A percentile compares a stretch with the other conserved stretches of the same genome.
Evolutionary conservation across 2,797 vertebrate species (phyloP).

Genomic region (Artibeus jamaicensis): DNA sequence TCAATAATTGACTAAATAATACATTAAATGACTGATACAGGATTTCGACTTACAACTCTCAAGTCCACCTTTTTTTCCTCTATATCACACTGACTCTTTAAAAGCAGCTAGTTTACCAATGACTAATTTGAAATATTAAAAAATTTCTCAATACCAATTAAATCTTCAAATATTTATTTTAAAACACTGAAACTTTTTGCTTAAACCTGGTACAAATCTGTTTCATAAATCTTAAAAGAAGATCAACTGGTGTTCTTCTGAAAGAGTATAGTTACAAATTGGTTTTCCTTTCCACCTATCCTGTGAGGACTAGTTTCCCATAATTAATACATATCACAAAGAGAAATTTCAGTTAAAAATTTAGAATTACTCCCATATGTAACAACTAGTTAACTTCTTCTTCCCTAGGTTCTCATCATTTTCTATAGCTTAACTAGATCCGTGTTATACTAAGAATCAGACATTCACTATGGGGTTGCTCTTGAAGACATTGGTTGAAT

Average conservation of each 20-base stretch:
- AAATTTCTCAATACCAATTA: neutral
- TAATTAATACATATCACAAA: neutral
- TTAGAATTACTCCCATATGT: neutral
- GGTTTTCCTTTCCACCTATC: neutral
- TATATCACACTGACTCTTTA: neutral
- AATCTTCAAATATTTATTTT: slow-evolving; percentile 14
- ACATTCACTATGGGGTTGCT: neutral
- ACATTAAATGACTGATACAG: neutral
- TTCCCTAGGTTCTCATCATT: neutral
- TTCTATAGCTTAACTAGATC: neutral
- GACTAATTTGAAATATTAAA: neutral
- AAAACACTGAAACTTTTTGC: neutral
- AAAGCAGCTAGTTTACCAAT: neutral
- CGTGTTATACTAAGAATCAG: neutral
- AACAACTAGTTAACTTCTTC: neutral
- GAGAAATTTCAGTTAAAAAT: neutral
- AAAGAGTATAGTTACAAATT: neutral
- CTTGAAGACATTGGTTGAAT: neutral
- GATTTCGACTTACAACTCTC: neutral
- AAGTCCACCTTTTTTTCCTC: neutral
- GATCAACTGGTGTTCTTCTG: neutral
- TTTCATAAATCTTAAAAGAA: neutral
- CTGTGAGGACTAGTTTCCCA: neutral
- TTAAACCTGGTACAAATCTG: neutral
- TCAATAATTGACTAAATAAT: neutral